Evolutionary conservation across 2,113 vertebrate species (phyloP).

Genomic region (Cercopithecus mona): DNA sequence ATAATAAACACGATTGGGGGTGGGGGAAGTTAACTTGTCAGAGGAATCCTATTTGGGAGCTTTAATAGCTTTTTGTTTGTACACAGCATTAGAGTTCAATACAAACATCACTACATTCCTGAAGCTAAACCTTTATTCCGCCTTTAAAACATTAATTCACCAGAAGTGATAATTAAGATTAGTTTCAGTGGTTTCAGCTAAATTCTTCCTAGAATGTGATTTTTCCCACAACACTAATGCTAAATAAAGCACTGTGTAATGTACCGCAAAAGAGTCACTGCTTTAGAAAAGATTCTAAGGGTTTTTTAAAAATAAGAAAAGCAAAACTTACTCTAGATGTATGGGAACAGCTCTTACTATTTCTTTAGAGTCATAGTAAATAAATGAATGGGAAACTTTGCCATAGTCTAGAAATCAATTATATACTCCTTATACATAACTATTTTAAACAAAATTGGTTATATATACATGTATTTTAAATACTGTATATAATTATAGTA

Average conservation of each 20-base stretch:
- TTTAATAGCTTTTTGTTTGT: slow-evolving; percentile 62
- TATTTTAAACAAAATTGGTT: background rate
- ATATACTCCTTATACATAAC: background rate
- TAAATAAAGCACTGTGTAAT: slow-evolving; percentile 70
- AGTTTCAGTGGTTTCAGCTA: slow-evolving; percentile 70
- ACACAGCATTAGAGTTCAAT: slow-evolving; percentile 51
- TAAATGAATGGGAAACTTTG: background rate
- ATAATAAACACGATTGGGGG: slow-evolving; percentile 27
- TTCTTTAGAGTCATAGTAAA: background rate
- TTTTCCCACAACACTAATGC: slow-evolving; percentile 61
- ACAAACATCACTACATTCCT: slow-evolving; percentile 66
- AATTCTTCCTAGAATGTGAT: slow-evolving; percentile 53
- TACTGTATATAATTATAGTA: background rate
- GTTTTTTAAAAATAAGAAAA: slow-evolving; percentile 10
- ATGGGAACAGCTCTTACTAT: background rate
- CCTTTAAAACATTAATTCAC: slow-evolving; percentile 77
- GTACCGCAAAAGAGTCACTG: background rate
- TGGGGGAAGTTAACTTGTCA: background rate
- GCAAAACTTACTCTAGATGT: background rate
- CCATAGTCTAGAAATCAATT: background rate
- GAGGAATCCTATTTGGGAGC: background rate
- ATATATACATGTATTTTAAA: too few relatives aligned
- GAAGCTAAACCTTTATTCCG: slow-evolving; percentile 60
- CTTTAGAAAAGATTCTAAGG: slow-evolving; percentile 45
- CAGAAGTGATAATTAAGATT: slow-evolving; percentile 80